Evolutionary conservation across 1,140 invertebrate genomes (phyloP), one percentile per base, ranked within the genome.

Genomic region (Diabrotica virgifera): DNA sequence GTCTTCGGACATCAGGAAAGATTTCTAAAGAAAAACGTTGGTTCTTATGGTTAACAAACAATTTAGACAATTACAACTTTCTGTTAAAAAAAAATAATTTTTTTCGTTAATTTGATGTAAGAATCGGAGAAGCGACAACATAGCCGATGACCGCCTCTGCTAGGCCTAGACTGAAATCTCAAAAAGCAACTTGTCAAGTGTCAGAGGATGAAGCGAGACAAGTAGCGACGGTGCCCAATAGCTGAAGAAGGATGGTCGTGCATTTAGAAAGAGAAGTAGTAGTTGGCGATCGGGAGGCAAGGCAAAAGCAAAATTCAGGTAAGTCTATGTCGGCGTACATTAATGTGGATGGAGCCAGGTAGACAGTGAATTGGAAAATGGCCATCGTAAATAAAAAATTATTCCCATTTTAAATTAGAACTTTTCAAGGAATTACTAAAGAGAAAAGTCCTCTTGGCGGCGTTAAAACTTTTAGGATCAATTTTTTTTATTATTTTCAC

Each of bases 131-230:
- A 65, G 65, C 65, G 72, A 64, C 60, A 70, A 52, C 52, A 70
- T 60, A 64, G 58, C 58, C 66, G 52, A 58, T 55, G 72, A 70
- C 70, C 71, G 63, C 56, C 50, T 57, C 52, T 38, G 53, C 68
- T 68, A 72, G 68, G 69, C 72, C 72, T 71, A 72, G 72, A 72
- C 72, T 72, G 70, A 76, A 76, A 75, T 76, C 52, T 62, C 72
- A 73, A 72, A 74, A 74, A 72, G 70, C 74, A 76, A 76, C 74
- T 76, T 76, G 74, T 76, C 74, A 76, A 76, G 73, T 74, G 74
- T 74, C 72, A 74, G 73, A 60, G 66, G 69, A 63, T 64, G 60
- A 62, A 70, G 65, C 64, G 65, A 68, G 70, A 69, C 10, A 66
- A 46, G 40, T 46, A 46, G 40, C 40, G 8, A 46, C 8, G n/a